Evolutionary conservation across 2,113 vertebrate species (phyloP).

Genomic region (Oceanodroma tethys): DNA sequence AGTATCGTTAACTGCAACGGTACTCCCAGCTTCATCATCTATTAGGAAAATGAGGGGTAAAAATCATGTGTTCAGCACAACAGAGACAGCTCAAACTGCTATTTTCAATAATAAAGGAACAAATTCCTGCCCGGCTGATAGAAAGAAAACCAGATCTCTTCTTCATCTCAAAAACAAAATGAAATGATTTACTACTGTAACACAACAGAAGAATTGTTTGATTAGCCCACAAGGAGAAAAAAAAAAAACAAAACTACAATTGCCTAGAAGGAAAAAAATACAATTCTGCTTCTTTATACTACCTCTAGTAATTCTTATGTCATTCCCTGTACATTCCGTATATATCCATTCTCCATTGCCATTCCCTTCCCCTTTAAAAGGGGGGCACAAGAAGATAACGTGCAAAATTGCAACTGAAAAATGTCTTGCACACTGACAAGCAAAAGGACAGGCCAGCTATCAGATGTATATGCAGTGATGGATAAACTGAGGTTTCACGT

Average conservation of each 20-base stretch:
- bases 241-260: neutral
- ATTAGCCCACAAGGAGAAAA: neutral
- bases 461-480: neutral
- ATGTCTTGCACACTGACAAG: conserved; percentile 53
- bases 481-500: conserved; percentile 28
- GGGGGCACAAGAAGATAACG: conserved; percentile 55
- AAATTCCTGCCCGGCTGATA: neutral
- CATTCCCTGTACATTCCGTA: neutral
- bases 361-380: conserved; percentile 51
- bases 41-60: neutral
- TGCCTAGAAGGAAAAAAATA: neutral
- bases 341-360: neutral
- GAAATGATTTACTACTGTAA: neutral
- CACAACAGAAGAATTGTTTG: neutral
- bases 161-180: neutral
- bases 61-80: neutral
- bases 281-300: neutral
- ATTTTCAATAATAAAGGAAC: neutral
- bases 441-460: conserved; percentile 56
- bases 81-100: neutral
- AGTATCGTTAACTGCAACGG: neutral
- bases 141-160: neutral
- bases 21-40: neutral
- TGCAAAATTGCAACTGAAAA: conserved; percentile 63
- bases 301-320: neutral